These are phyloP conservation scores for Cardinalis cardinalis DNA, from an alignment of 2,113 vertebrate genomes.

Conservation along the genomic window DNA sequence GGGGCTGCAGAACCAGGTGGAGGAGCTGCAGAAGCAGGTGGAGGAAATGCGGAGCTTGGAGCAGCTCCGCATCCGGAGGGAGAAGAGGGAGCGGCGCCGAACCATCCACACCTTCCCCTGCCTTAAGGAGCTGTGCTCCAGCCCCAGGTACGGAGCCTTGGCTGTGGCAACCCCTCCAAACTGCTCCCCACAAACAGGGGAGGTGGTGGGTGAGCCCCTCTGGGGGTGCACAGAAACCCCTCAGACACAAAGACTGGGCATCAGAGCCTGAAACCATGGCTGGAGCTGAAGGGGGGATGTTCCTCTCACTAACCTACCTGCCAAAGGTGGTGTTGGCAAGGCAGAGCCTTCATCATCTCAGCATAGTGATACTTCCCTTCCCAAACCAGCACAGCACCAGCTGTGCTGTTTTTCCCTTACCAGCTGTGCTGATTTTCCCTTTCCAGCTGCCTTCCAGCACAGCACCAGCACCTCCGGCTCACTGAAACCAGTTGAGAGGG, in stretches of 20 bases:
- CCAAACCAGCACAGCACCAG: neutral
- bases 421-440: neutral
- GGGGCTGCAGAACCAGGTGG: slow-evolving; percentile 89
- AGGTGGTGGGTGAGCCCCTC: neutral
- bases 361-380: neutral
- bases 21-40: slow-evolving; percentile 87
- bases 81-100: slow-evolving; percentile 88
- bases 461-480: neutral
- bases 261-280: neutral
- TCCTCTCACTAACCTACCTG: neutral
- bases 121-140: slow-evolving; percentile 90
- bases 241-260: neutral
- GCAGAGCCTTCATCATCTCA: neutral
- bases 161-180: neutral
- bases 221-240: neutral
- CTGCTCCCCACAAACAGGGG: neutral
- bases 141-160: slow-evolving; percentile 74
- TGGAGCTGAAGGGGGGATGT: neutral
- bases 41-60: slow-evolving; percentile 89
- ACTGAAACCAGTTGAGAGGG: neutral
- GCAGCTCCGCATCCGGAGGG: slow-evolving; percentile 84
- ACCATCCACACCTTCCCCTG: slow-evolving; percentile 96
- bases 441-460: neutral
- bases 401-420: neutral
- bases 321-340: neutral